Base-by-base conservation (phyloP, 2,888 invertebrate genomes). In the Polydrusus cervinus region DNA sequence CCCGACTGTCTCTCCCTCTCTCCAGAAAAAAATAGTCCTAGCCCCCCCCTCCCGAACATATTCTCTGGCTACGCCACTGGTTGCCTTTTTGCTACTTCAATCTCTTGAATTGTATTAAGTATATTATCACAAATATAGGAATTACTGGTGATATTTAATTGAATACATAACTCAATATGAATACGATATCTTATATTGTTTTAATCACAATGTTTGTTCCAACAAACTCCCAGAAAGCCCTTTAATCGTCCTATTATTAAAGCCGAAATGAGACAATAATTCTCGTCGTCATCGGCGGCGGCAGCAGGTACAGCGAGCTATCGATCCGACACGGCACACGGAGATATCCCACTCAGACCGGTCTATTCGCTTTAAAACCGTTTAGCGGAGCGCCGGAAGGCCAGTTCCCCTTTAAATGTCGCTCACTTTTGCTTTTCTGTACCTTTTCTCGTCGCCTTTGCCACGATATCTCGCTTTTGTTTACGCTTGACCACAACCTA, bases 291-390 rank as follows among this genome's bases (percentile, higher is more conserved):
- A 6, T 13, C 43, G 43, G 43, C 43, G n/a, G n/a, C 43, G 75
- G 71, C 67, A 66, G 71, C 70, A 75, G 75, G 70, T 75, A 75
- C 20, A 68, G 51, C 74, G 43, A 67, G 51, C 45, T 71, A 75
- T 75, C 75, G 71, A 71, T 71, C 67, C 20, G 25, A n/a, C 34
- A 30, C 40, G 64, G 66, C 45, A 66, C 70, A 34, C 49, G 45
- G 76, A 70, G 65, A 77, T 70, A 79, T 79, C 80, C 79, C 80
- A 78, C 80, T 80, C 81, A 78, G 78, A 34, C 45, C 64, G 62
- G 77, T 72, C 80, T 80, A 80, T 81, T 81, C 71, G 78, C 82
- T 78, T 82, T 83, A 83, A 83, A 81, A 80, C 80, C 78, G 81
- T 82, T 82, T 82, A 83, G 82, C 79, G 79, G 80, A 18, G 53